A percentile compares a stretch with the other conserved stretches of the same genome.
phyloP scores from a whole-genome alignment of 2,888 invertebrate species.

The Drosophila paranaensis region DNA sequence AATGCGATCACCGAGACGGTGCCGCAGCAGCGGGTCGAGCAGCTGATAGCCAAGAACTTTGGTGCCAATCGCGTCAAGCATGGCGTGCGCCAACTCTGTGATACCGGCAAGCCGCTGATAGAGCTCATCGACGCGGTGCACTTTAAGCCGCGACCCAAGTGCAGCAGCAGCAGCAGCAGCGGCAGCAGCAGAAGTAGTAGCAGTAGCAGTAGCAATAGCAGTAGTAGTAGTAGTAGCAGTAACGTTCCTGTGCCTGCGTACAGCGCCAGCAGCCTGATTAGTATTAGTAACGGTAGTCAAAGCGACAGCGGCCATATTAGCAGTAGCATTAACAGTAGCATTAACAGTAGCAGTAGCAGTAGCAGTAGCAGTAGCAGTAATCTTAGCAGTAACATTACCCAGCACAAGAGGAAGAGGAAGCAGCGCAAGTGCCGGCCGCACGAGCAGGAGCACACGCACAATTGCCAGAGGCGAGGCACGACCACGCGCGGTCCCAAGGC shows the following conservation, averaged over 20 bases:
- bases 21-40: constrained; percentile 85
- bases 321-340: constrained; percentile 50
- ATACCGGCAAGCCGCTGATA: constrained; percentile 84
- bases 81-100: constrained; percentile 85
- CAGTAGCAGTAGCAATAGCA: constrained; percentile 55
- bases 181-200: constrained; percentile 60
- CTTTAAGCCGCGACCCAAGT: constrained; percentile 85
- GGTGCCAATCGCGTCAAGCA: constrained; percentile 85
- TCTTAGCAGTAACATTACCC: constrained; percentile 21
- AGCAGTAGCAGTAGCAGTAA: constrained; percentile 48
- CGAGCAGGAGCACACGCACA: constrained; percentile 82
- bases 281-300: constrained; percentile 77
- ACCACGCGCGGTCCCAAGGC: constrained; percentile 56
- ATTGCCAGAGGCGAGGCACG: constrained; percentile 69
- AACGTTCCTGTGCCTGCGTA: constrained; percentile 69
- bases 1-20: constrained; percentile 89
- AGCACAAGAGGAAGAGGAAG: constrained; percentile 58
- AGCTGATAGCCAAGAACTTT: constrained; percentile 86
- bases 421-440: constrained; percentile 81
- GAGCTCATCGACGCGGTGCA: constrained; percentile 84
- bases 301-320: constrained; percentile 75
- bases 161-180: constrained; percentile 66
- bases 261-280: constrained; percentile 73
- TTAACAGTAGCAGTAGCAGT: constrained; percentile 55
- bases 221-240: constrained; percentile 61